Percentiles rank a stretch among this genome's conserved stretches.
These are phyloP conservation scores for Caligus rogercresseyi DNA, from an alignment of 1,140 invertebrate species.

Conservation along the genomic window DNA sequence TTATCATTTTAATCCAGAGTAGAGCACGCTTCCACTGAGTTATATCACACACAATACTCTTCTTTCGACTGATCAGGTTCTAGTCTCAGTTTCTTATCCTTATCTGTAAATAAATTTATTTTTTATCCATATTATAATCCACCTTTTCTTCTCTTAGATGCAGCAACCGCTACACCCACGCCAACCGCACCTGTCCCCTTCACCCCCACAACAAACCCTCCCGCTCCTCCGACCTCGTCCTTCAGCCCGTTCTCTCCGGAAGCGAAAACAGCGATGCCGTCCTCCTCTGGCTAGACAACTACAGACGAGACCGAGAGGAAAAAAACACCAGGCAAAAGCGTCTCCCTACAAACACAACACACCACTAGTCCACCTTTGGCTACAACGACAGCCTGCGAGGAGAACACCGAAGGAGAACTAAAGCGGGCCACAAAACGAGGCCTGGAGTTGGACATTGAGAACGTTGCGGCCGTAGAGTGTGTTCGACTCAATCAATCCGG, in stretches of 20 bases:
- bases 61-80: too few relatives aligned
- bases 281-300: constrained; percentile 37
- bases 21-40: too few relatives aligned
- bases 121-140: too few relatives aligned
- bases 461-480: background rate
- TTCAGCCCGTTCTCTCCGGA: constrained; percentile 31
- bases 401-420: background rate
- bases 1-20: too few relatives aligned
- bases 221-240: constrained; percentile 36
- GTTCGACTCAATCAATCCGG: background rate
- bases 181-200: constrained; percentile 51
- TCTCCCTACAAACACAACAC: background rate
- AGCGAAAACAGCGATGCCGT: constrained; percentile 36
- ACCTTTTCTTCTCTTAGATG: constrained; percentile 30
- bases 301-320: constrained; percentile 30
- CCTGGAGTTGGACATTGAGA: constrained; percentile 1
- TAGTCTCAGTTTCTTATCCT: too few relatives aligned
- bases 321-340: constrained; percentile 33
- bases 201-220: constrained; percentile 41
- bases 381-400: background rate
- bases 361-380: background rate
- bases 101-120: too few relatives aligned
- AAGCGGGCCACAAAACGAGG: background rate
- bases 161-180: constrained; percentile 50
- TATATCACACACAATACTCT: too few relatives aligned